Evolutionary conservation across 1,140 invertebrate genomes (phyloP), one percentile per base, ranked within the genome.

Genomic region (Eumeta japonica): DNA sequence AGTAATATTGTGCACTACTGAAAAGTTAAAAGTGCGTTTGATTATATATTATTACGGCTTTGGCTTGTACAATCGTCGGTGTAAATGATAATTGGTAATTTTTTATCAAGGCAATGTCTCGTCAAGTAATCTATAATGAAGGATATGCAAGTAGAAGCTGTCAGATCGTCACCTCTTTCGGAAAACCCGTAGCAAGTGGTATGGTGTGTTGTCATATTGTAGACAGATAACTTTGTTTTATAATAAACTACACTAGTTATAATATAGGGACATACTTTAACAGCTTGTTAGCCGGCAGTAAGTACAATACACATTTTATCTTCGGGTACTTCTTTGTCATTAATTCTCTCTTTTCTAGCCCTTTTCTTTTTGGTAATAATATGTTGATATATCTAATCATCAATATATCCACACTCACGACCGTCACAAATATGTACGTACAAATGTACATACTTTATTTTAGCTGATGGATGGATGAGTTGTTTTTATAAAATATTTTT

Each of bases 221-320:
- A 76, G 16, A 75, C 39, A 2, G 63, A 75, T n/a, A 75, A 44
- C 47, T 75, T 76, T 4, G 53, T 67, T 47, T 72, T 76, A 47
- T 62, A 76, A 46, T 75, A 75, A 24, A 71, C 16, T 16, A 57
- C 50, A 41, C 45, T 60, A 7, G 68, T 58, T 3, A 68, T 61
- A 18, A 67, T 15, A 28, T 41, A 40, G 16, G 70, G 66, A 15
- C 35, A 44, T 17, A 67, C 28, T 39, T 65, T 55, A n/a, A 71
- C 58, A 12, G 56, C 50, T 55, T 66, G 50, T 10, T 65, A 29
- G 50, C 71, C 67, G 44, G 57, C 46, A 7, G 46, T 48, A n/a
- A 63, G 35, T 10, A 58, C 3, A 14, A 39, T 35, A 12, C 14
- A 24, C 36, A 38, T 14, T 18, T 29, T 30, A 2, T 1, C 14